Conservation (phyloP, 1,140 invertebrate species). For the Apis dorsata region DNA sequence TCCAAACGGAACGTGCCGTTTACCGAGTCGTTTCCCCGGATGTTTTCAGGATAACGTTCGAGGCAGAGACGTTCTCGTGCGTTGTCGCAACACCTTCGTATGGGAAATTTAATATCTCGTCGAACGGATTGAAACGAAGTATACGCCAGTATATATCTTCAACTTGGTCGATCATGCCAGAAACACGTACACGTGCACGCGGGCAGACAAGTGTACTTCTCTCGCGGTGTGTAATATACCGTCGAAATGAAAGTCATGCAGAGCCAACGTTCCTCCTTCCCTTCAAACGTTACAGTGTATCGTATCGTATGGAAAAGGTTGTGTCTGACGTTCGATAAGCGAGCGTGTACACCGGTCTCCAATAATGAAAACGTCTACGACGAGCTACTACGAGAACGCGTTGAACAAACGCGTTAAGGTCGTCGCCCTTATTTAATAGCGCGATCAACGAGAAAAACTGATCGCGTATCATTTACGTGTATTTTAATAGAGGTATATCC, state of each 20-base stretch:
- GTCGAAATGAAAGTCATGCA: constrained; percentile 22
- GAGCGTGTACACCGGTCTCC: too few relatives aligned
- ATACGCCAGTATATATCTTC: background rate
- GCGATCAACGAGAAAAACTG: too few relatives aligned
- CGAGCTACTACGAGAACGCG: background rate
- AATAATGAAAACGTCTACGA: constrained; percentile 6
- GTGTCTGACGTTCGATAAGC: constrained; percentile 23
- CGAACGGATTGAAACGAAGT: constrained; percentile 34
- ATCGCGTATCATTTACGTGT: too few relatives aligned
- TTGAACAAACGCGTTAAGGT: too few relatives aligned
- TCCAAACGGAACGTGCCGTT: background rate
- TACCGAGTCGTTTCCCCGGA: too few relatives aligned
- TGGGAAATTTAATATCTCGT: constrained; percentile 29
- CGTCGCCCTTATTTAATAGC: too few relatives aligned
- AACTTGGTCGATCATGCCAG: background rate
- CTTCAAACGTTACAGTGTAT: background rate
- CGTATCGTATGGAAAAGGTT: constrained; percentile 4
- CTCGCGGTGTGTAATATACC: constrained; percentile 7
- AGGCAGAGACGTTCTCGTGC: too few relatives aligned
- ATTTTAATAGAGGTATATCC: too few relatives aligned
- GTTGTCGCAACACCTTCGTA: background rate
- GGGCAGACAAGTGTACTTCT: background rate
- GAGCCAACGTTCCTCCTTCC: background rate
- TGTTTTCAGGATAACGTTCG: too few relatives aligned
- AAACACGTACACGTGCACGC: constrained; percentile 13